A percentile compares a stretch with the other conserved stretches of the same genome.
These are phyloP conservation scores for Alauda arvensis DNA, from an alignment of 2,797 vertebrate species.

Conservation along the genomic window DNA sequence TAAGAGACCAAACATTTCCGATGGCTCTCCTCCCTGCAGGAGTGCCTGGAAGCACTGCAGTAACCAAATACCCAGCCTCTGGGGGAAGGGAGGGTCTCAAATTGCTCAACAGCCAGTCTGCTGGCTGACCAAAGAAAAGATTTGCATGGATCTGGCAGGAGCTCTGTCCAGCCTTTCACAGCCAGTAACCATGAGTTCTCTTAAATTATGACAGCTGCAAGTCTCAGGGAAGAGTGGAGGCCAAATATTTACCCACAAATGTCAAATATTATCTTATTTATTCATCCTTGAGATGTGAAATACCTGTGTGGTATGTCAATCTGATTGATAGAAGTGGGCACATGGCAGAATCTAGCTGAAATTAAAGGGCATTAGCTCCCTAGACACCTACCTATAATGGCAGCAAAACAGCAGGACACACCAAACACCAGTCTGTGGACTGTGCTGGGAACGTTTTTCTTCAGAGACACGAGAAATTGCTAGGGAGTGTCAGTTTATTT, in stretches of 20 bases:
- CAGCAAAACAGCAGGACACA: not conserved
- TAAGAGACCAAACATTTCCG: not conserved
- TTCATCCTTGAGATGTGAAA: not conserved
- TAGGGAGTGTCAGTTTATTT: not conserved
- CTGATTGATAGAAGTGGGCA: not conserved
- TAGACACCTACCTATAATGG: not conserved
- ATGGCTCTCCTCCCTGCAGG: not conserved
- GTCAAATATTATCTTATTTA: not conserved
- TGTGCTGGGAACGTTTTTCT: not conserved
- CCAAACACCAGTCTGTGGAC: not conserved
- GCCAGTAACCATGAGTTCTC: constrained; percentile 1
- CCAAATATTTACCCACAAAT: not conserved
- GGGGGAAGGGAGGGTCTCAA: constrained; percentile 1
- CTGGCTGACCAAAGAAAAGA: not conserved
- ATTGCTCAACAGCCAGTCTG: not conserved
- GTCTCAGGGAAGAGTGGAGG: not conserved
- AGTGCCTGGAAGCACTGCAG: not conserved
- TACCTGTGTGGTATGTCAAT: not conserved
- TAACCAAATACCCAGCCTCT: not conserved
- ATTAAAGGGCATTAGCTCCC: not conserved
- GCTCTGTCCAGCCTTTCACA: constrained; percentile 8
- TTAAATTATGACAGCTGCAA: constrained; percentile 6
- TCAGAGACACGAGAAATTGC: not conserved
- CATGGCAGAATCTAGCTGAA: not conserved
- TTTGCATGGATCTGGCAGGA: not conserved